phyloP scores from a whole-genome alignment of 2,888 invertebrate species.

The Ecdyonurus torrentis region DNA sequence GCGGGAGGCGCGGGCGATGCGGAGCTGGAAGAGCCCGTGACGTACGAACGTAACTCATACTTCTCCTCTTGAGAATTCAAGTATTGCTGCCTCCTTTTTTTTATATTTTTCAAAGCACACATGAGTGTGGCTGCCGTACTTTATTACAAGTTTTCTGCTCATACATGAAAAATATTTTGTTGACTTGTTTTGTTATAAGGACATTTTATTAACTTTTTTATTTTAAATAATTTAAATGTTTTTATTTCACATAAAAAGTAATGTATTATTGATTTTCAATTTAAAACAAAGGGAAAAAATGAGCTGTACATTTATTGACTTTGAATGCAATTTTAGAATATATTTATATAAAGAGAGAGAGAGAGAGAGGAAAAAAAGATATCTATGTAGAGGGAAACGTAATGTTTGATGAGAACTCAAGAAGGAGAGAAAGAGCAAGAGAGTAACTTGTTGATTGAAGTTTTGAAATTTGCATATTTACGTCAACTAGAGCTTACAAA shows the following conservation, averaged over 20 bases:
- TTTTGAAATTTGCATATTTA: background rate
- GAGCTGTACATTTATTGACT: too few species aligned
- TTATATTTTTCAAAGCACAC: background rate
- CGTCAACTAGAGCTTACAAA: too few species aligned
- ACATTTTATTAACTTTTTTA: background rate
- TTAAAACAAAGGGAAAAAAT: too few species aligned
- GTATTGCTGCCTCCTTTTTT: background rate
- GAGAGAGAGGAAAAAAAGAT: background rate
- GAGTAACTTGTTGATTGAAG: background rate
- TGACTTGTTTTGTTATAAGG: background rate
- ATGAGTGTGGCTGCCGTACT: background rate
- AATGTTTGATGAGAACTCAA: background rate
- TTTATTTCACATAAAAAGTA: too few species aligned
- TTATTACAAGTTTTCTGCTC: background rate
- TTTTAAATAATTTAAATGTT: too few species aligned
- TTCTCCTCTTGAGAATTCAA: background rate
- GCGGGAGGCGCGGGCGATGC: background rate
- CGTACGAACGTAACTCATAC: background rate
- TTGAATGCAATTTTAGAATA: too few species aligned
- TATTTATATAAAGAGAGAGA: too few species aligned
- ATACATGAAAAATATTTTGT: background rate
- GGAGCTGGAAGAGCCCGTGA: background rate
- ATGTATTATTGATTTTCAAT: too few species aligned
- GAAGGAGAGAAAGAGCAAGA: background rate
- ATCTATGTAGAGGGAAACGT: background rate